A percentile compares a stretch with the other conserved stretches of the same genome.
These are phyloP conservation scores for Ephydatia muelleri DNA, from an alignment of 37 sponge, comb jelly and placozoan species.

Conservation along the genomic window DNA sequence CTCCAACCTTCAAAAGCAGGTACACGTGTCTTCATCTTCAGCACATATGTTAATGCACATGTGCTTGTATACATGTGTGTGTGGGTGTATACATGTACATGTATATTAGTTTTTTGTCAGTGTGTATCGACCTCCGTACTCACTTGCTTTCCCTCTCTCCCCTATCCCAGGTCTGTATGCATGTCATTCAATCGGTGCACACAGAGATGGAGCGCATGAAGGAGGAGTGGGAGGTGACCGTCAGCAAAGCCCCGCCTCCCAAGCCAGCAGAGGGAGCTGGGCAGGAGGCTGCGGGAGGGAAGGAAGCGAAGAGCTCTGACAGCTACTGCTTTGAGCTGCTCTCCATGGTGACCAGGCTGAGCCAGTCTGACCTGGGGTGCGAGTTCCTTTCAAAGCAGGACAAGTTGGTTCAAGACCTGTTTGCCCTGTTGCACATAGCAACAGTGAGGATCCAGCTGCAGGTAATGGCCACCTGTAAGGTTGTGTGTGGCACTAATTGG, in stretches of 20 bases:
- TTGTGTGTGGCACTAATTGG: too few species aligned
- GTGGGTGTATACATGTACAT: constrained; percentile 8
- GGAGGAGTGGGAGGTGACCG: constrained; percentile 67
- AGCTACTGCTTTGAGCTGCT: constrained; percentile 92
- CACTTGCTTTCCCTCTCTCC: background rate
- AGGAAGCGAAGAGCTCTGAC: constrained; percentile 49
- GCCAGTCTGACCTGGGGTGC: constrained; percentile 83
- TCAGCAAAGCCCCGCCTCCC: constrained; percentile 47
- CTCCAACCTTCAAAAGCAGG: constrained; percentile 81
- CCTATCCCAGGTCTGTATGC: constrained; percentile 56
- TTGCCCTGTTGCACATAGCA: constrained; percentile 87
- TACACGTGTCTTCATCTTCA: background rate
- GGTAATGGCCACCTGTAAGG: constrained; percentile 33
- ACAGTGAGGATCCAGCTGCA: constrained; percentile 82
- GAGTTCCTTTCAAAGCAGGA: constrained; percentile 80
- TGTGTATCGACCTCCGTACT: background rate
- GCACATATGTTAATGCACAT: background rate
- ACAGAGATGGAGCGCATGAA: constrained; percentile 74
- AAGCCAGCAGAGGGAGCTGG: constrained; percentile 24
- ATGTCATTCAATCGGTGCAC: constrained; percentile 75
- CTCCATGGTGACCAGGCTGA: constrained; percentile 89
- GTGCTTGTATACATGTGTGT: constrained; percentile 21
- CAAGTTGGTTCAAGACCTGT: constrained; percentile 77
- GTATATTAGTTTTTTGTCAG: too few species aligned
- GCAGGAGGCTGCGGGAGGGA: background rate